Base-by-base conservation (phyloP, 2,888 invertebrate species). In the Agrochola circellaris region DNA sequence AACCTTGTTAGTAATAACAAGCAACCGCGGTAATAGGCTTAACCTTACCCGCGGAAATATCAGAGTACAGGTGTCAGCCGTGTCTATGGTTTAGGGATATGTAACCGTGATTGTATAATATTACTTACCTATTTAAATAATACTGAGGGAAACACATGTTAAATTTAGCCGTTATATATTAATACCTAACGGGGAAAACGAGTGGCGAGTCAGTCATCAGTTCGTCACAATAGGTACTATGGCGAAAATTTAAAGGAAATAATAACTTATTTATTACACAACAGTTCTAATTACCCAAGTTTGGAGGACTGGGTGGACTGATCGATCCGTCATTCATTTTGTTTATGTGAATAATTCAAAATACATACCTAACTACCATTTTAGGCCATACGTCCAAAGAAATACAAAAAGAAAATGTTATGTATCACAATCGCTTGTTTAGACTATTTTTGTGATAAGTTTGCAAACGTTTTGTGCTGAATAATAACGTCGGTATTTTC, bases 211-310 rank as follows among this genome's bases (percentile, higher is more conserved):
- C 15, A 6, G 58, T 78, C 34, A 54, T 45, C 30, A 70, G 26
- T 26, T 30, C 34, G 77, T 68, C 73, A 82, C 54, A 60, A 26
- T 45, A n/a, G n/a, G n/a, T n/a, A 13, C 45, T 26, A 51, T 48
- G 26, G 20, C 42, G 42, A 48, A 45, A 42, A 75, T 13, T 75
- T 71, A 20, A 17, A 58, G 42, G 67, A 84, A 80, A 65, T 58
- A 65, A 71, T 38, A 48, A 26, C 20, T 17, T 20, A 71, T 45
- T 45, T 48, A 48, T 23, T 54, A n/a, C 26, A 64, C 42, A 20
- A 15, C 0, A 62, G 26, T 62, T 23, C 26, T 56, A 60, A 34
- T 26, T 30, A 54, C 4, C 54, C 73, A 42, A 58, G 64, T 74
- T 23, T 65, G 30, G n/a, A 73, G 30, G 34, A 30, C 9, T 38